Conservation (phyloP, 92 coral and sea anemone species). For the Siderastrea siderea region DNA sequence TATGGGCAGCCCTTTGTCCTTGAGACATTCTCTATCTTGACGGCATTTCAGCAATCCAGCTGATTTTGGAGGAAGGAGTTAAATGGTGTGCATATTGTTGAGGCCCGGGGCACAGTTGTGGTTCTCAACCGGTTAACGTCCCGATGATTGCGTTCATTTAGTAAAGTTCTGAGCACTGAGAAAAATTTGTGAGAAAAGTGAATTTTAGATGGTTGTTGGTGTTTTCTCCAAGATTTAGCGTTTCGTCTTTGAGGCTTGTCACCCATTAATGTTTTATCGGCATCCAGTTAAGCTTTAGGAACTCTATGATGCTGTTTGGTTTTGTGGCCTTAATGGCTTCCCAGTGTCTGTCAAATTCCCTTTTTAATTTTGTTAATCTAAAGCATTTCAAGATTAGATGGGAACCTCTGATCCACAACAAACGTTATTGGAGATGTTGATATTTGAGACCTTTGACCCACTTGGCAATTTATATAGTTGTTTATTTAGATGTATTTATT, state of each 20-base stretch:
- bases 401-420: too few relatives aligned
- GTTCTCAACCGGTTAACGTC: neutral
- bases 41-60: slow-evolving; percentile 10
- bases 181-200: slow-evolving; percentile 57
- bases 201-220: slow-evolving; percentile 70
- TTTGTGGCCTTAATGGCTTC: slow-evolving; percentile 14
- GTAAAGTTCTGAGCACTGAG: slow-evolving; percentile 48
- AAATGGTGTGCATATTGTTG: slow-evolving; percentile 40
- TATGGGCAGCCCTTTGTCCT: neutral
- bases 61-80: slow-evolving; percentile 64
- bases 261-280: slow-evolving; percentile 73
- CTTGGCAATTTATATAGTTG: too few relatives aligned
- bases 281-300: slow-evolving; percentile 50
- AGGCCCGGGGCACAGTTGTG: slow-evolving; percentile 22
- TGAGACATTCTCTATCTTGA: neutral
- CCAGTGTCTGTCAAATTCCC: slow-evolving; percentile 32
- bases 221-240: slow-evolving; percentile 61
- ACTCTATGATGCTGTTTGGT: slow-evolving; percentile 45
- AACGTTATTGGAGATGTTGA: too few relatives aligned
- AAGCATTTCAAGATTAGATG: too few relatives aligned
- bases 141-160: slow-evolving; percentile 62
- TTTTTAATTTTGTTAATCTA: slow-evolving; percentile 4
- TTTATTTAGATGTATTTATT: too few relatives aligned
- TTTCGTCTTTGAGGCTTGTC: slow-evolving; percentile 46
- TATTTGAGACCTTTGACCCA: too few relatives aligned